A percentile compares a stretch with the other conserved stretches of the same genome.
Conservation (phyloP, 1,140 invertebrate genomes). For the Sitobion miscanthi region DNA sequence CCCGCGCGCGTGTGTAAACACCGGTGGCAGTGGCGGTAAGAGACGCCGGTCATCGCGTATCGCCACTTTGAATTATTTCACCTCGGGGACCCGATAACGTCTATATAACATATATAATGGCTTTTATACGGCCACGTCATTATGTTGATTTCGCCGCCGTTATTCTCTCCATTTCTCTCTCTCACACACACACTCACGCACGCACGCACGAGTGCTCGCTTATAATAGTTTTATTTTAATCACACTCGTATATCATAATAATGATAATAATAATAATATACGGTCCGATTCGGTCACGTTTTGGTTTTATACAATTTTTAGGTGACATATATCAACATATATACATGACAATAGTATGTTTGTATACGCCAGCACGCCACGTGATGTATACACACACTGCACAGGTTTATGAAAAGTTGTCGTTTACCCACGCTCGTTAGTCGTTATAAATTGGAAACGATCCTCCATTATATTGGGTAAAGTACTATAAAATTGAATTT, state of each 20-base stretch:
- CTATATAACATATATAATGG: constrained; percentile 37
- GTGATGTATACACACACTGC: not conserved
- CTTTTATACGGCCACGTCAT: constrained; percentile 44
- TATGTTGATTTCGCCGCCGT: constrained; percentile 30
- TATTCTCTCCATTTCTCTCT: too few relatives aligned
- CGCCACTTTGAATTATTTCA: constrained; percentile 55
- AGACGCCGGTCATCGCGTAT: constrained; percentile 11
- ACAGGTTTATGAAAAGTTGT: not conserved
- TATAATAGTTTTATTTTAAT: constrained; percentile 31
- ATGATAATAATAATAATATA: not conserved
- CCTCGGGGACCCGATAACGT: constrained; percentile 49
- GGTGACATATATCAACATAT: not conserved
- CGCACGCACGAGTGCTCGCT: not conserved
- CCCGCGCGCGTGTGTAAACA: not conserved
- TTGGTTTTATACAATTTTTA: not conserved
- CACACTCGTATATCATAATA: not conserved
- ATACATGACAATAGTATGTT: not conserved
- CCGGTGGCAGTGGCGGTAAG: not conserved
- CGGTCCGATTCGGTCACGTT: not conserved
- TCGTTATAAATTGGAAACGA: not conserved
- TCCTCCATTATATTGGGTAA: too few relatives aligned
- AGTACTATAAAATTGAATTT: too few relatives aligned
- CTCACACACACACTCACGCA: not conserved
- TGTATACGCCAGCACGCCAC: not conserved
- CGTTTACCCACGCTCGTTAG: not conserved